A percentile compares a stretch with the other conserved stretches of the same genome.
Conservation (phyloP, 2,888 invertebrate genomes). For the Plagiodera versicolora region DNA sequence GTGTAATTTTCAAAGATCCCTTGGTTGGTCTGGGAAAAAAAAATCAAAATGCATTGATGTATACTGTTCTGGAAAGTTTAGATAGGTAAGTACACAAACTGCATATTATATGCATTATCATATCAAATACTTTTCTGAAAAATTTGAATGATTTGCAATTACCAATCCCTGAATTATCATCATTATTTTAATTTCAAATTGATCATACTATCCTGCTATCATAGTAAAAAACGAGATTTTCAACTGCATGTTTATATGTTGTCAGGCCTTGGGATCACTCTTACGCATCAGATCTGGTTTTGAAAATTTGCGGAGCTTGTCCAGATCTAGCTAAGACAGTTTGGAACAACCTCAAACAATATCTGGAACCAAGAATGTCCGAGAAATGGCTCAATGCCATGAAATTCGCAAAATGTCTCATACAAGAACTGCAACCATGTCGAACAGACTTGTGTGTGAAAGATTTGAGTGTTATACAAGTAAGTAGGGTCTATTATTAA, state of each 20-base stretch:
- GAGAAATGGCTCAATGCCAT: slow-evolving; percentile 59
- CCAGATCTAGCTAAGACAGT: slow-evolving; percentile 72
- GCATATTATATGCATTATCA: no score
- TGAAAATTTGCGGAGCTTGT: slow-evolving; percentile 67
- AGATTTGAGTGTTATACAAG: slow-evolving; percentile 58
- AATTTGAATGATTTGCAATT: no score
- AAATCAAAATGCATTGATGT: slow-evolving; percentile 62
- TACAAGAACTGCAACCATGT: slow-evolving; percentile 57
- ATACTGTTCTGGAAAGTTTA: slow-evolving; percentile 65
- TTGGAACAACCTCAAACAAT: slow-evolving; percentile 61
- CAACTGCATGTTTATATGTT: no score
- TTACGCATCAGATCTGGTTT: slow-evolving; percentile 64
- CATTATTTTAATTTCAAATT: no score
- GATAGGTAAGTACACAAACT: slow-evolving; percentile 57
- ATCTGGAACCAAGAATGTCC: slow-evolving; percentile 63
- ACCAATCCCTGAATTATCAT: no score
- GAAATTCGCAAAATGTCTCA: slow-evolving; percentile 56
- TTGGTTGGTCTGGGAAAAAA: slow-evolving; percentile 63
- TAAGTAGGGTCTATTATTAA: slow-evolving; percentile 43
- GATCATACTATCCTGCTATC: no score
- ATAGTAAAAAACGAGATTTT: no score
- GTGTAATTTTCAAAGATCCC: slow-evolving; percentile 75
- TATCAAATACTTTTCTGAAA: no score
- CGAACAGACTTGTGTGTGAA: slow-evolving; percentile 57
- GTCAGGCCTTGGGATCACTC: slow-evolving; percentile 67